Conservation (phyloP, 2,113 vertebrate species). For the Mandrillus leucophaeus region DNA sequence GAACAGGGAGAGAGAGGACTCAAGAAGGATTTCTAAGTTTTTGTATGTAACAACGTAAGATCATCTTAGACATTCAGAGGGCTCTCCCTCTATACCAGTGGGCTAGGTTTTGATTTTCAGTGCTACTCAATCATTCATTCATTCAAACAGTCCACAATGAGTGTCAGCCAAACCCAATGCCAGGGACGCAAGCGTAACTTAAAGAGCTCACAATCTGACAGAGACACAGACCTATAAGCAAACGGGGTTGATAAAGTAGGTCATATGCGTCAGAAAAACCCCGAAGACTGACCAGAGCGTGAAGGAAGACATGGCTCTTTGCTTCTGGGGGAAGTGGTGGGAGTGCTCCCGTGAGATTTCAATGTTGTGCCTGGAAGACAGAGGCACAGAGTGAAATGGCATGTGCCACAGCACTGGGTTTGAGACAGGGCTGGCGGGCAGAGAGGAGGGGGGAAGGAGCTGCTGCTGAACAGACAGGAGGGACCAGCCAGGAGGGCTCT, state of each 20-base stretch:
- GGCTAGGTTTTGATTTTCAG: background rate
- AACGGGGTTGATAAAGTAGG: fast-evolving
- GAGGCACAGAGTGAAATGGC: background rate
- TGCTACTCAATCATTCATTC: background rate
- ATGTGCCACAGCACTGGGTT: background rate
- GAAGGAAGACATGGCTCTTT: background rate
- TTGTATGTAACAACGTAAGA: background rate
- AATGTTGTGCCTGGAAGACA: background rate
- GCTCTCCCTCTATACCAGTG: background rate
- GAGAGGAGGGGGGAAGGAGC: background rate
- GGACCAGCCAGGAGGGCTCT: background rate
- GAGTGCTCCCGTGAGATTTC: fast-evolving
- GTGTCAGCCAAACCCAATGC: background rate
- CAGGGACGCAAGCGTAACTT: fast-evolving
- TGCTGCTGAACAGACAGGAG: fast-evolving
- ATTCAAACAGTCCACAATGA: background rate
- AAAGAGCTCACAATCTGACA: fast-evolving
- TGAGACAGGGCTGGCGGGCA: fast-evolving
- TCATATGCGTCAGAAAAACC: background rate
- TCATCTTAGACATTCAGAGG: background rate
- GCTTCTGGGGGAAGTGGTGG: background rate
- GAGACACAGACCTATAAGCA: background rate
- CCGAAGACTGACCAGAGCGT: background rate
- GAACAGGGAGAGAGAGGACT: background rate
- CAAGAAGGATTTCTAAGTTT: background rate